Percentiles rank a stretch among this genome's conserved stretches.
These are phyloP conservation scores for Oedothorax gibbosus DNA, from an alignment of 1,140 invertebrate species.

Conservation along the genomic window DNA sequence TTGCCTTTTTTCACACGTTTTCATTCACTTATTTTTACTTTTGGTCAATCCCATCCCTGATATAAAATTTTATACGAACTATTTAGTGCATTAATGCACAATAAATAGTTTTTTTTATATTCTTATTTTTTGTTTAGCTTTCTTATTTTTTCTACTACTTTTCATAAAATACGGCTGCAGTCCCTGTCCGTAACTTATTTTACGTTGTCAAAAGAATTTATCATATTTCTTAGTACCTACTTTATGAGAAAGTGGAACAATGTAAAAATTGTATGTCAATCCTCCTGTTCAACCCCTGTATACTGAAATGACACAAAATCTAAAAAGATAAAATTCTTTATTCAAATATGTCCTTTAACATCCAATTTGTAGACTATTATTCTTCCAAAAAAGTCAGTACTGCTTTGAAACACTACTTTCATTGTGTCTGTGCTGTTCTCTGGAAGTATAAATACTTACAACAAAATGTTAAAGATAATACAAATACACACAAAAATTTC, in stretches of 20 bases:
- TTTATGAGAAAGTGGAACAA: background rate
- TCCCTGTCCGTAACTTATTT: too few relatives aligned
- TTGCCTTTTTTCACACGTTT: too few relatives aligned
- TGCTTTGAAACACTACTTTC: constrained; percentile 62
- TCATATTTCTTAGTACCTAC: background rate
- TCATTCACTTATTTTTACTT: too few relatives aligned
- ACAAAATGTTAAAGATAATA: constrained; percentile 20
- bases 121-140: too few relatives aligned
- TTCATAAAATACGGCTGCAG: too few relatives aligned
- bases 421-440: constrained; percentile 18
- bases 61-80: too few relatives aligned
- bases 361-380: constrained; percentile 66
- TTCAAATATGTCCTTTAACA: constrained; percentile 44
- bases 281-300: too few relatives aligned
- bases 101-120: too few relatives aligned
- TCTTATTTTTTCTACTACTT: too few relatives aligned
- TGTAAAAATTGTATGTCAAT: background rate
- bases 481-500: background rate
- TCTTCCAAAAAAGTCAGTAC: constrained; percentile 65
- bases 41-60: too few relatives aligned
- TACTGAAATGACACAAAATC: background rate
- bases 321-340: constrained; percentile 12
- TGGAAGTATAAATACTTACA: constrained; percentile 22
- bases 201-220: too few relatives aligned
- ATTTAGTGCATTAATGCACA: too few relatives aligned